These are phyloP conservation scores for Hydra vulgaris DNA, from an alignment of 30 jellyfish, hydroid and myxozoan species.

Conservation along the genomic window DNA sequence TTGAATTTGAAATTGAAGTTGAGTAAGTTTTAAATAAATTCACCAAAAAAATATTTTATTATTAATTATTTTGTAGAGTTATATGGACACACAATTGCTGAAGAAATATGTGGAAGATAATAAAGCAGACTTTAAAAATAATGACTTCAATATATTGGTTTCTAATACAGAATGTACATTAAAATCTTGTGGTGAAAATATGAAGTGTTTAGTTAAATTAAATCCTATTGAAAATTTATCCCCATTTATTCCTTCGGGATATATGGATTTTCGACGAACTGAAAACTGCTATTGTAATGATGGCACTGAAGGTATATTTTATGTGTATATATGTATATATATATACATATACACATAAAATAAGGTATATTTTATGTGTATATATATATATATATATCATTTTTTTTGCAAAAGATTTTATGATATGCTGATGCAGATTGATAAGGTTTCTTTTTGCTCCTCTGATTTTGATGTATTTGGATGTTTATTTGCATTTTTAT, in stretches of 20 bases:
- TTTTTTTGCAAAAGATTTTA: too few species aligned
- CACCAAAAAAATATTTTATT: too few species aligned
- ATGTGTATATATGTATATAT: not conserved
- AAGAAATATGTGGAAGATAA: conserved; percentile 7
- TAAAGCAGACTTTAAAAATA: not conserved
- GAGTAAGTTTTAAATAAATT: too few species aligned
- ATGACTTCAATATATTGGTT: conserved; percentile 6
- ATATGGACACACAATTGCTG: conserved; percentile 15
- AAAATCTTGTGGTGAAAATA: not conserved
- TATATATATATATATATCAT: too few species aligned
- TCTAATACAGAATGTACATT: conserved; percentile 10
- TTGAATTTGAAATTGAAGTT: too few species aligned
- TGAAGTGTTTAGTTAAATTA: conserved; percentile 8
- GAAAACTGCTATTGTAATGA: conserved; percentile 33
- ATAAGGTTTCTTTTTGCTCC: too few species aligned
- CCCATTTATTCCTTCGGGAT: conserved; percentile 21
- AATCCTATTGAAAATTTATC: conserved; percentile 24
- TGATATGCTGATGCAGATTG: too few species aligned
- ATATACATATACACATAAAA: too few species aligned
- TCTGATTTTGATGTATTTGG: too few species aligned
- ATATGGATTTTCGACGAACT: conserved; percentile 5
- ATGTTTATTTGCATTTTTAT: too few species aligned
- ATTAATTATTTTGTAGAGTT: conserved; percentile 10
- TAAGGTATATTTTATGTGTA: too few species aligned
- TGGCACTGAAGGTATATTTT: conserved; percentile 26